Percentiles rank a stretch among this genome's conserved stretches.
Conservation (phyloP, 2,113 vertebrate species). For the Gobiocypris rarus region DNA sequence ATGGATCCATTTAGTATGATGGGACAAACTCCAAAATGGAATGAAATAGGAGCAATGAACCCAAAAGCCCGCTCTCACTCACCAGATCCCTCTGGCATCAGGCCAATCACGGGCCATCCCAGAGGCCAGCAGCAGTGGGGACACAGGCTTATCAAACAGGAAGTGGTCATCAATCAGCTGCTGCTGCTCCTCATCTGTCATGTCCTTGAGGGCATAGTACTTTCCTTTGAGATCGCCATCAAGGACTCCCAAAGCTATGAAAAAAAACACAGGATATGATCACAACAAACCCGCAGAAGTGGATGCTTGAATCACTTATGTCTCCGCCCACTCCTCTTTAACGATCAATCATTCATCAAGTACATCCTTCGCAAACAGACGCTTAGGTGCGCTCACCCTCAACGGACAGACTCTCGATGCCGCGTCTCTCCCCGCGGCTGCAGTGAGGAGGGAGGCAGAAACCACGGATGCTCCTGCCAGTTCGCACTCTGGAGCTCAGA, state of each 20-base stretch:
- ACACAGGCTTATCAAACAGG: constrained; percentile 94
- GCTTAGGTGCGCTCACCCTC: constrained; percentile 78
- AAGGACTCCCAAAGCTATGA: constrained; percentile 75
- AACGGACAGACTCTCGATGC: constrained; percentile 86
- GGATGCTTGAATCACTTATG: neutral
- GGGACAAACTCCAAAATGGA: neutral
- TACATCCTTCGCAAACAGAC: neutral
- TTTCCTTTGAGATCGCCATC: constrained; percentile 90
- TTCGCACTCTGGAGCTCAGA: constrained; percentile 92
- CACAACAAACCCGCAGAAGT: no score
- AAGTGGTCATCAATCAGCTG: constrained; percentile 97
- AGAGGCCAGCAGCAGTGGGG: constrained; percentile 89
- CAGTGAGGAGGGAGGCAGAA: constrained; percentile 95
- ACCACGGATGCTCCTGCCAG: constrained; percentile 90
- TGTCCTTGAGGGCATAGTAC: constrained; percentile 91
- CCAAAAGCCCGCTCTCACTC: constrained; percentile 27
- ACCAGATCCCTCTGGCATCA: constrained; percentile 94
- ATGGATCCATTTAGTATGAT: neutral
- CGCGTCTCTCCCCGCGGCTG: constrained; percentile 91
- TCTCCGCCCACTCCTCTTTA: neutral
- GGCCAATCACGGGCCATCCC: constrained; percentile 95
- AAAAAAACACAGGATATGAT: neutral
- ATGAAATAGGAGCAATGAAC: neutral
- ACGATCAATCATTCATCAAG: neutral
- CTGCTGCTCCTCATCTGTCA: constrained; percentile 95